phyloP scores from a whole-genome alignment of 2,888 invertebrate genomes.

The Baronia brevicornis region DNA sequence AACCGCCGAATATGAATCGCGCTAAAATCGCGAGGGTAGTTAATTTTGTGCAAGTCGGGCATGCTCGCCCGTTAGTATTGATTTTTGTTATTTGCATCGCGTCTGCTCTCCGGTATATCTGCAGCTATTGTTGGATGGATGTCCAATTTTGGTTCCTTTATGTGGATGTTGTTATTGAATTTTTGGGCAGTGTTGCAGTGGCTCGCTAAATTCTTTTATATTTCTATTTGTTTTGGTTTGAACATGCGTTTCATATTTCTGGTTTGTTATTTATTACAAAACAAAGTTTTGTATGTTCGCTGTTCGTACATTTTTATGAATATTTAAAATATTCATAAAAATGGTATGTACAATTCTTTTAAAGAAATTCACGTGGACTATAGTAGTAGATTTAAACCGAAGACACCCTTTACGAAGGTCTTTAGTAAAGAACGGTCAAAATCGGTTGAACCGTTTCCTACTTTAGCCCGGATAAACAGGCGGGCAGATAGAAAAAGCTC shows the following conservation, averaged over 20 bases:
- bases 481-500: too few relatives aligned
- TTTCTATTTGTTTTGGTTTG: not conserved
- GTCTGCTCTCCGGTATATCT: slow-evolving; percentile 61
- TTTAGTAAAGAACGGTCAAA: too few relatives aligned
- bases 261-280: not conserved
- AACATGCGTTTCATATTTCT: too few relatives aligned
- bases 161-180: slow-evolving; percentile 21
- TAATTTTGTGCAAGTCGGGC: slow-evolving; percentile 62
- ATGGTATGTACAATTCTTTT: too few relatives aligned
- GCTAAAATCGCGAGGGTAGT: slow-evolving; percentile 44
- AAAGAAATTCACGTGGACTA: too few relatives aligned
- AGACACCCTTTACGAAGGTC: too few relatives aligned
- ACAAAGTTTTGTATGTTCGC: slow-evolving; percentile 3
- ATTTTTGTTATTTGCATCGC: slow-evolving; percentile 74
- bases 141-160: slow-evolving; percentile 41
- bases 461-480: too few relatives aligned
- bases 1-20: slow-evolving; percentile 28
- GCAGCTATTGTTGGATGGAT: slow-evolving; percentile 60
- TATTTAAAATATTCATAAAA: too few relatives aligned
- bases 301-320: too few relatives aligned
- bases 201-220: slow-evolving; percentile 3
- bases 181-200: slow-evolving; percentile 20
- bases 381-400: too few relatives aligned
- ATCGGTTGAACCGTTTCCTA: too few relatives aligned
- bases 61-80: slow-evolving; percentile 58